These are phyloP conservation scores for Heliconius ethilla DNA, from an alignment of 2,888 invertebrate genomes.

Conservation along the genomic window DNA sequence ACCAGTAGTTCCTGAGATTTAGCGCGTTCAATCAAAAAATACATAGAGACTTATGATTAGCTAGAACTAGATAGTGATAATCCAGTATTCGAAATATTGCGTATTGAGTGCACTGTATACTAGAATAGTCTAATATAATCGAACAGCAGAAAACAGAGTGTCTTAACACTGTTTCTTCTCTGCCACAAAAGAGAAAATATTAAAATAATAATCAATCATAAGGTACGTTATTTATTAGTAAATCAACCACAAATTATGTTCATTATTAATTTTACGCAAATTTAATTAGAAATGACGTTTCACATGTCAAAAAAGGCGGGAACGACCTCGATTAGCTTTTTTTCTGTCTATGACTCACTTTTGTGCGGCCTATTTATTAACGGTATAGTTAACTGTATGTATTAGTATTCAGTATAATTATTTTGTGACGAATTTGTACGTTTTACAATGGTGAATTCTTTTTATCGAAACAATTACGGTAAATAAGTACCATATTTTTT, in stretches of 20 bases:
- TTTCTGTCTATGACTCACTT: constrained; percentile 15
- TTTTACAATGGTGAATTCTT: not conserved
- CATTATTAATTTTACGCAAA: not conserved
- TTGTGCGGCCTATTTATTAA: constrained; percentile 1
- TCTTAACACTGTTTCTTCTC: not conserved
- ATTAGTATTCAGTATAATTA: not conserved
- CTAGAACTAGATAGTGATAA: too few relatives aligned
- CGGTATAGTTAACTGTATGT: constrained; percentile 2
- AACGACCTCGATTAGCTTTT: constrained; percentile 17
- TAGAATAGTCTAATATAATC: too few relatives aligned
- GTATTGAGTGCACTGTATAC: not conserved
- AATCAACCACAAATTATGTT: not conserved
- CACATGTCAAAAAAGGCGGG: constrained; percentile 21
- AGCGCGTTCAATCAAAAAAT: not conserved
- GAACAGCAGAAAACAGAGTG: not conserved
- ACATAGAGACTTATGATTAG: too few relatives aligned
- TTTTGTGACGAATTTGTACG: not conserved
- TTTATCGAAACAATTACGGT: not conserved
- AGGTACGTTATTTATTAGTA: not conserved
- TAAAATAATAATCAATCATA: not conserved
- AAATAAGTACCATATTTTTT: not conserved
- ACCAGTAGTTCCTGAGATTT: not conserved
- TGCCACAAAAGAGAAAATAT: not conserved
- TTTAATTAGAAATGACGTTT: constrained; percentile 5
- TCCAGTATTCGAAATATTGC: not conserved